Conservation (phyloP, 2,888 invertebrate genomes). For the Heliconius aoede region DNA sequence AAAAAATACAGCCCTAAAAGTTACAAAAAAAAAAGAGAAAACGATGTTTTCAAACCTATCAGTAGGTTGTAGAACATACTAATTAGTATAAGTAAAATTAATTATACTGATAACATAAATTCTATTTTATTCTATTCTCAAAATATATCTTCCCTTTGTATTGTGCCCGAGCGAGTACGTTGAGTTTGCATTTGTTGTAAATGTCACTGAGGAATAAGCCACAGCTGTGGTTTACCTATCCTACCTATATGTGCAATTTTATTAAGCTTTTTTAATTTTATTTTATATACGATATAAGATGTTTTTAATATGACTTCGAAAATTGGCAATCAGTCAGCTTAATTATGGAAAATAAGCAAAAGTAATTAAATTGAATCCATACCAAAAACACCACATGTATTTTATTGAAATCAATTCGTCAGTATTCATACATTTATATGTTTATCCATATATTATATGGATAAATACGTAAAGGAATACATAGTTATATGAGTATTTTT, state of each 20-base stretch:
- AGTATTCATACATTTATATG: constrained; percentile 28
- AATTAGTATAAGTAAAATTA: too few relatives aligned
- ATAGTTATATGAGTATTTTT: neutral
- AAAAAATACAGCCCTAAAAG: too few relatives aligned
- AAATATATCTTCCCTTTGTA: neutral
- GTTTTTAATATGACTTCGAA: constrained; percentile 27
- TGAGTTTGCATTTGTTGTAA: neutral
- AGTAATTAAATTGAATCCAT: constrained; percentile 32
- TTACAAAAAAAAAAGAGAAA: too few relatives aligned
- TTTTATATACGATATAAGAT: constrained; percentile 3
- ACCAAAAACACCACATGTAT: constrained; percentile 6
- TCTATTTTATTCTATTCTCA: neutral
- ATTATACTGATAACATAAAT: neutral
- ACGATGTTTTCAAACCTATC: too few relatives aligned
- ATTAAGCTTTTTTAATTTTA: neutral
- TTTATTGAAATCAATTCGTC: constrained; percentile 23
- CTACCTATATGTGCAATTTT: neutral
- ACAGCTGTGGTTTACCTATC: neutral
- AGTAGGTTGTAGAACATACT: too few relatives aligned
- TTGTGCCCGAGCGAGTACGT: neutral
- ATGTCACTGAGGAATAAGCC: constrained; percentile 1
- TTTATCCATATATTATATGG: neutral
- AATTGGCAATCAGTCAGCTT: constrained; percentile 33
- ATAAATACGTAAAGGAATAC: too few relatives aligned
- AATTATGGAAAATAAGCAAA: constrained; percentile 6